These are phyloP conservation scores for Pedetes capensis DNA, from an alignment of 2,113 vertebrate species.

Conservation along the genomic window DNA sequence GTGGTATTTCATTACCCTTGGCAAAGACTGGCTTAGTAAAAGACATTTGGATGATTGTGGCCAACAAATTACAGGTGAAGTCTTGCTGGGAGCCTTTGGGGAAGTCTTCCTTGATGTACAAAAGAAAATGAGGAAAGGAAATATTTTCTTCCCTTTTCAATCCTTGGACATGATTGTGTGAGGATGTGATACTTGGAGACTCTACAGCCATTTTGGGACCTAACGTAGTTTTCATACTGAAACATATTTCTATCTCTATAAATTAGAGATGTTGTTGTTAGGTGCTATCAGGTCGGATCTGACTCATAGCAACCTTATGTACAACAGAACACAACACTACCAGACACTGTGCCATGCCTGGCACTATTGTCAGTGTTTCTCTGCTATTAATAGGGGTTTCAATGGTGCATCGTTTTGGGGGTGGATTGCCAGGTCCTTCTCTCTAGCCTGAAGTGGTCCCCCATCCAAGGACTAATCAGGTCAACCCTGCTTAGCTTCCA, in stretches of 20 bases:
- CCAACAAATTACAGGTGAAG: background rate
- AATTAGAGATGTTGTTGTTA: background rate
- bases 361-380: too few species aligned
- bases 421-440: too few species aligned
- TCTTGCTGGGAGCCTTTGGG: background rate
- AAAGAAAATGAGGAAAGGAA: background rate
- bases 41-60: background rate
- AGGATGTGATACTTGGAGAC: background rate
- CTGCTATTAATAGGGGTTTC: too few species aligned
- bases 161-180: background rate
- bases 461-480: too few species aligned
- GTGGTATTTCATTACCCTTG: background rate
- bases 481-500: too few species aligned
- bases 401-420: too few species aligned
- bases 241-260: background rate
- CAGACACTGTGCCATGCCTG: too few species aligned
- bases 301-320: too few species aligned
- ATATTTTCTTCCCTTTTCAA: background rate
- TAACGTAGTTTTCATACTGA: background rate
- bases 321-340: too few species aligned
- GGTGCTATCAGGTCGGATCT: too few species aligned
- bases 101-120: background rate
- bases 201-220: background rate
- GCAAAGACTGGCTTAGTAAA: background rate
- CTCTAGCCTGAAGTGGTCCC: too few species aligned